Evolutionary conservation across 2,113 vertebrate species (phyloP).

Genomic region (Hippopotamus amphibius): DNA sequence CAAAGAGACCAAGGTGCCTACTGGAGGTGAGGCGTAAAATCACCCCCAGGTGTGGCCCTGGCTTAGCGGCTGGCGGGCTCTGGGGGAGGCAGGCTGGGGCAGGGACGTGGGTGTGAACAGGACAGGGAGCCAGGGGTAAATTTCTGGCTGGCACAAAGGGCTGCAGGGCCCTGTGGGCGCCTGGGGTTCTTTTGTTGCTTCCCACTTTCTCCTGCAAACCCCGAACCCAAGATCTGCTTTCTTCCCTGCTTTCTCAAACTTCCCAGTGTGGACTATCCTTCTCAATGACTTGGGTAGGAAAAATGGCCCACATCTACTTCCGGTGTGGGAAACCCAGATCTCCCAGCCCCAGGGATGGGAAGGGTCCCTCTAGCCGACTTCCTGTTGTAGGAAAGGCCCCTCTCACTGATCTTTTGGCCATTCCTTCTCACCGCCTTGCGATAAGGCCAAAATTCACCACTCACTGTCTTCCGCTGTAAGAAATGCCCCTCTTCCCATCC

Average conservation of each 20-base stretch:
- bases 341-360: neutral
- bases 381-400: neutral
- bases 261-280: neutral
- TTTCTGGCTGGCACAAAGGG: neutral
- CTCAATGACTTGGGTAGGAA: neutral
- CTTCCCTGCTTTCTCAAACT: neutral
- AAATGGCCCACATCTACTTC: neutral
- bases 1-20: slow-evolving; percentile 75
- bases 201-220: neutral
- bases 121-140: neutral
- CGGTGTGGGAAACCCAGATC: accelerated
- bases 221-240: neutral
- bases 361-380: neutral
- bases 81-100: slow-evolving; percentile 68
- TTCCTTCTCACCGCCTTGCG: neutral
- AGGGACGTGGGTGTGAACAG: neutral
- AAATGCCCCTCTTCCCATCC: neutral
- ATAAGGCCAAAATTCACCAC: neutral
- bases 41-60: slow-evolving; percentile 81
- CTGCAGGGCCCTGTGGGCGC: neutral
- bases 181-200: neutral
- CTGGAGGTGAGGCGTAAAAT: slow-evolving; percentile 79
- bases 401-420: neutral
- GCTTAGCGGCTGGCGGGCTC: slow-evolving; percentile 81
- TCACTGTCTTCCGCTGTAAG: neutral